Evolutionary conservation across 2,113 vertebrate genomes (phyloP), one percentile per base, ranked within the genome.

Genomic region (Phalacrocorax aristotelis): DNA sequence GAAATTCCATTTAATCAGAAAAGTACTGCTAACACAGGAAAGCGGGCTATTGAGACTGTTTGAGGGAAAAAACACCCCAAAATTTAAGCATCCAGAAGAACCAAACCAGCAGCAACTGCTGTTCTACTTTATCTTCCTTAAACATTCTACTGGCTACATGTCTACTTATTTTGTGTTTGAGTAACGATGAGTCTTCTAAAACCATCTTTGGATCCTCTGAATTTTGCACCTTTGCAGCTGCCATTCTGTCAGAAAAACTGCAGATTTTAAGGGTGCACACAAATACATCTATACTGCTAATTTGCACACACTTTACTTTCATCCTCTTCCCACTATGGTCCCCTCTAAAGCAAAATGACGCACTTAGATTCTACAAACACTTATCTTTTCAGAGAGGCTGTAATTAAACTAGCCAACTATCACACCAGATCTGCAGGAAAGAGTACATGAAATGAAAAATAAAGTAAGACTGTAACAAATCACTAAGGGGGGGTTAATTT

Each of bases 1-100:
- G 29, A 87, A 95, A 84, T 89, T 81, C 52, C 48, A n/a, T 82
- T 95, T 68, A 71, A 92, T 76, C 87, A 82, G 55, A 79, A 89
- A 92, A 94, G 51, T 26, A 48, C 29, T 72, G 42, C 65, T 71
- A 75, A 82, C 15, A 6, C 52, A 68, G 61, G 32, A n/a, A 91
- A 1, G 0, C 1, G 2, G 17, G 14, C 64, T 87, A 20, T 20
- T 91, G 22, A 79, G 21, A n/a, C 7, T 70, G 15, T 15, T 38
- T 71, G 19, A 75, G 34, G 30, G 38, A 38, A 38, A 26, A 86
- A 83, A 77, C 48, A 52, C 30, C 3, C 10, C 30, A 55, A 62
- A 26, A 34, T 64, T 15, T 36, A 74, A 69, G 42, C 48, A 83
- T 44, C 12, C 62, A 68, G 48, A 93, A 72, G 15, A 83, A 81